phyloP scores from a whole-genome alignment of 2,888 invertebrate species.

The Bibio marci region DNA sequence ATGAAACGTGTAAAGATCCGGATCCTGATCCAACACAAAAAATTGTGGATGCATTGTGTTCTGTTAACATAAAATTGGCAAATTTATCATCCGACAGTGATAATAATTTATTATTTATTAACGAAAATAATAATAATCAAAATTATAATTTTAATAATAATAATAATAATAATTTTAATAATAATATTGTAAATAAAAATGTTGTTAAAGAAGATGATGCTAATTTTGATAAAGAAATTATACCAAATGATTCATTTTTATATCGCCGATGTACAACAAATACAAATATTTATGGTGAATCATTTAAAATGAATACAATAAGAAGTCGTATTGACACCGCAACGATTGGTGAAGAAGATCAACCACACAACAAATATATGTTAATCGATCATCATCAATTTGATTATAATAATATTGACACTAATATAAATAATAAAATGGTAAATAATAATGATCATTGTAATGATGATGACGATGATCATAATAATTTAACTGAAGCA shows the following conservation, averaged over 20 bases:
- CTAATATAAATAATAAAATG: too few relatives aligned
- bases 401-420: neutral
- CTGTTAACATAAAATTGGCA: slow-evolving; percentile 21
- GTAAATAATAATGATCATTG: too few relatives aligned
- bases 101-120: slow-evolving; percentile 1
- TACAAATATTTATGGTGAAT: too few relatives aligned
- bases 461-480: slow-evolving; percentile 3
- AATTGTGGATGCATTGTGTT: slow-evolving; percentile 21
- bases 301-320: too few relatives aligned
- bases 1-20: neutral
- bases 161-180: slow-evolving; percentile 4
- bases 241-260: slow-evolving; percentile 48
- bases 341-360: too few relatives aligned
- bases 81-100: slow-evolving; percentile 10
- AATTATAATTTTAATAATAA: neutral
- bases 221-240: slow-evolving; percentile 28
- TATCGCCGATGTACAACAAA: slow-evolving; percentile 28
- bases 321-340: neutral
- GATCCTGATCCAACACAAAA: slow-evolving; percentile 18
- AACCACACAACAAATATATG: too few relatives aligned
- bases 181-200: slow-evolving; percentile 2
- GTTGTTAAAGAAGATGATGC: slow-evolving; percentile 15
- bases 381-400: too few relatives aligned
- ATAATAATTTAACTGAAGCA: slow-evolving; percentile 19
- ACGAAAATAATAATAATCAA: neutral